These are phyloP conservation scores for Lymantria dispar DNA, from an alignment of 2,888 invertebrate species.

Conservation along the genomic window DNA sequence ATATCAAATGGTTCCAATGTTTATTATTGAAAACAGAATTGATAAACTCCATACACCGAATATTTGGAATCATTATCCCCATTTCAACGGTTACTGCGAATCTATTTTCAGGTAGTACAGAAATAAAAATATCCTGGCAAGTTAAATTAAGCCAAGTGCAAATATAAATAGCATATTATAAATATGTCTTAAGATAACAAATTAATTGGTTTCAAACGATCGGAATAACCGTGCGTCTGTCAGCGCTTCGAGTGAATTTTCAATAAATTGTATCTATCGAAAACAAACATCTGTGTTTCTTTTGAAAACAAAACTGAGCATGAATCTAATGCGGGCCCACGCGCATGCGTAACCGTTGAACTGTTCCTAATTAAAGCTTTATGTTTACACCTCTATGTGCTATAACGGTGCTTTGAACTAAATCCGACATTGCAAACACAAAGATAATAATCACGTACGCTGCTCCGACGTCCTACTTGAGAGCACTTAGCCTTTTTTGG, in stretches of 20 bases:
- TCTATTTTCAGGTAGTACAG: constrained; percentile 15
- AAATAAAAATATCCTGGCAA: constrained; percentile 31
- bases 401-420: constrained; percentile 64
- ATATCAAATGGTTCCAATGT: constrained; percentile 1
- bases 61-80: constrained; percentile 2
- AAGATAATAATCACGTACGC: constrained; percentile 67
- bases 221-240: constrained; percentile 56
- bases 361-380: constrained; percentile 66
- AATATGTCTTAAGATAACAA: constrained; percentile 16
- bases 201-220: constrained; percentile 40
- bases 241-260: constrained; percentile 71
- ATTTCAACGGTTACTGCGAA: constrained; percentile 11
- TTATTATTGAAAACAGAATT: not conserved
- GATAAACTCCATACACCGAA: not conserved
- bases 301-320: constrained; percentile 40
- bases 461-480: constrained; percentile 35
- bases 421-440: constrained; percentile 56
- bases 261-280: constrained; percentile 63
- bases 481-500: constrained; percentile 49
- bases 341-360: constrained; percentile 59
- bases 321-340: constrained; percentile 67
- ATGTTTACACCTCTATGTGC: constrained; percentile 69
- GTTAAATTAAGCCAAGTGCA: constrained; percentile 28
- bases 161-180: constrained; percentile 37
- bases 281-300: constrained; percentile 58